Evolutionary conservation across 2,888 invertebrate species (phyloP).

Genomic region (Serrognathus titanus): DNA sequence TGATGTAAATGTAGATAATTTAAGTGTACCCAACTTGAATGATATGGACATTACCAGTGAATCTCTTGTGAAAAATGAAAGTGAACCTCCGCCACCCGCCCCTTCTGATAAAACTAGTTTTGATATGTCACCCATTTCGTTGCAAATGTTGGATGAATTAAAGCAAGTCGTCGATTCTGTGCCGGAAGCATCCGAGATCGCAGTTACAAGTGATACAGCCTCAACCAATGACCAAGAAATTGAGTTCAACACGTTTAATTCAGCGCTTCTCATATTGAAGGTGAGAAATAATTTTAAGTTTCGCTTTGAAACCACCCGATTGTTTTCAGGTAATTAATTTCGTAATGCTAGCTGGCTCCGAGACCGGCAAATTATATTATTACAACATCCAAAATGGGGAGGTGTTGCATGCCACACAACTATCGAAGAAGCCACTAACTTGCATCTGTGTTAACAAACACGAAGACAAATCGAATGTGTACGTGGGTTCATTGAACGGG

Average conservation of each 20-base stretch:
- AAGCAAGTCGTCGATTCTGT: no score
- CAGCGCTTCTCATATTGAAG: no score
- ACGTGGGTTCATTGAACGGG: conserved; percentile 62
- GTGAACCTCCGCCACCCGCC: background rate
- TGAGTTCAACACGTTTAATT: no score
- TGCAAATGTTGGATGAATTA: no score
- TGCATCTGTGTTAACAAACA: conserved; percentile 55
- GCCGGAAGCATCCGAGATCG: no score
- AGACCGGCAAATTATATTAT: conserved; percentile 62
- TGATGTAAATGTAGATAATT: no score
- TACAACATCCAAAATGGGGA: conserved; percentile 55
- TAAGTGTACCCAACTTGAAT: no score
- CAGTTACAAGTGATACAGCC: no score
- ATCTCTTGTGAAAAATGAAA: background rate
- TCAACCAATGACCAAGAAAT: no score
- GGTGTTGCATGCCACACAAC: conserved; percentile 54
- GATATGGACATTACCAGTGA: no score
- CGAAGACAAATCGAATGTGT: conserved; percentile 41
- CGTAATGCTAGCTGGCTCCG: conserved; percentile 60
- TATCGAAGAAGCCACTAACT: conserved; percentile 60
- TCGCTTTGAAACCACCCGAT: no score
- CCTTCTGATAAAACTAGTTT: conserved; percentile 14
- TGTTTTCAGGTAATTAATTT: conserved; percentile 56
- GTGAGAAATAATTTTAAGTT: no score
- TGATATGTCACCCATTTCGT: background rate